These are phyloP conservation scores for Antechinus flavipes DNA, from an alignment of 2,113 vertebrate species.

Conservation along the genomic window DNA sequence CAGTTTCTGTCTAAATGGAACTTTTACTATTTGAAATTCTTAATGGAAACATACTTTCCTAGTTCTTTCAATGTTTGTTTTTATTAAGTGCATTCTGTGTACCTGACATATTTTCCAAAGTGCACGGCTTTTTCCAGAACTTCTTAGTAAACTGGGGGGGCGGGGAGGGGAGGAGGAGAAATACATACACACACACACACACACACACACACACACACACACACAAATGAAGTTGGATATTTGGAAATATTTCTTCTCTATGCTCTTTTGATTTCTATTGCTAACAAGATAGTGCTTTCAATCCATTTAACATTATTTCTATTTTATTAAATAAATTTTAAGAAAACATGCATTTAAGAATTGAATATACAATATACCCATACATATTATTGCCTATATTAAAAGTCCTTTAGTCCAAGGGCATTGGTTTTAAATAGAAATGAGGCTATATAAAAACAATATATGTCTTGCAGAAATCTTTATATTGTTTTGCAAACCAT, in stretches of 20 bases:
- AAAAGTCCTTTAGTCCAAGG: neutral
- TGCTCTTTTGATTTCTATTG: constrained; percentile 30
- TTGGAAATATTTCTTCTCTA: constrained; percentile 22
- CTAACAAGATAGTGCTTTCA: constrained; percentile 11
- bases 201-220: no score
- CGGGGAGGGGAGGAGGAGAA: no score
- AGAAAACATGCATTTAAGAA: neutral
- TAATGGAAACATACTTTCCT: constrained; percentile 65
- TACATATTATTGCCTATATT: neutral
- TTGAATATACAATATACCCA: neutral
- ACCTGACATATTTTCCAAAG: constrained; percentile 65
- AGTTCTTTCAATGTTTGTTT: constrained; percentile 53
- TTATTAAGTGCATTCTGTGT: constrained; percentile 65
- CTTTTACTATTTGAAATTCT: constrained; percentile 61
- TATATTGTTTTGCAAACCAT: neutral
- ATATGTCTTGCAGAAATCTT: no score
- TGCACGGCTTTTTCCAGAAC: constrained; percentile 45
- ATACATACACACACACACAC: no score
- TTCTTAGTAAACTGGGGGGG: constrained; percentile 34
- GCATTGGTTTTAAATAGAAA: neutral
- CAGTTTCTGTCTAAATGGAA: constrained; percentile 67
- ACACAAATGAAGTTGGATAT: constrained; percentile 11
- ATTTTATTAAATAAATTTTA: constrained; percentile 25
- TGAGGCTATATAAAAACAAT: neutral
- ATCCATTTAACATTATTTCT: neutral